Conservation (phyloP, 2,888 invertebrate species). For the Branchellion lobata region DNA sequence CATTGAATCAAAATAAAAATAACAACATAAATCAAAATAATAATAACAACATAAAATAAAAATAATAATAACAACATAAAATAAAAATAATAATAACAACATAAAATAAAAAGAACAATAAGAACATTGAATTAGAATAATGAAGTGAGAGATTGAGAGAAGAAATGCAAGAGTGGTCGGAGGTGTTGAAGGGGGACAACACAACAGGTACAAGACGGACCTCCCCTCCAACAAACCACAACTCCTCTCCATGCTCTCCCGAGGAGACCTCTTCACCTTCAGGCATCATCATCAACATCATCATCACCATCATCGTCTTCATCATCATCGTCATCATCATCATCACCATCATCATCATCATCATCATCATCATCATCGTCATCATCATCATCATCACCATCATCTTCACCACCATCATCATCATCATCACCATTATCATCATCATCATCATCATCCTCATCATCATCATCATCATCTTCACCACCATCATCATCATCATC, state of each 20-base stretch:
- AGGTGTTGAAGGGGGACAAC: no score
- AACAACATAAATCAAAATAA: no score
- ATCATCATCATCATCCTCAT: conserved; percentile 2
- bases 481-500: conserved; percentile 17
- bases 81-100: no score
- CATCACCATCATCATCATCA: conserved; percentile 37
- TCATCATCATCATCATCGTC: conserved; percentile 41
- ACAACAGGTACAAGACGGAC: conserved; percentile 70
- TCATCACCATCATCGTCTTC: conserved; percentile 21
- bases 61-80: no score
- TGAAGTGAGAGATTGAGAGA: no score
- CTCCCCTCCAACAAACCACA: conserved; percentile 78
- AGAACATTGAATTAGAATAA: no score
- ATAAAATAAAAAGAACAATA: no score
- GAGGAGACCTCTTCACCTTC: conserved; percentile 78
- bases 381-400: conserved; percentile 39
- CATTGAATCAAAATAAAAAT: no score
- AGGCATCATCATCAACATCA: conserved; percentile 61
- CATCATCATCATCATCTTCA: conserved; percentile 5
- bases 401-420: conserved; percentile 4
- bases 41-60: no score
- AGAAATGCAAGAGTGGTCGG: no score
- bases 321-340: conserved; percentile 39
- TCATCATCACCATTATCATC: conserved; percentile 10
- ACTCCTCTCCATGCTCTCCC: conserved; percentile 72